Conservation (phyloP, 1,140 invertebrate genomes). For the Alviniconcha marisindica region DNA sequence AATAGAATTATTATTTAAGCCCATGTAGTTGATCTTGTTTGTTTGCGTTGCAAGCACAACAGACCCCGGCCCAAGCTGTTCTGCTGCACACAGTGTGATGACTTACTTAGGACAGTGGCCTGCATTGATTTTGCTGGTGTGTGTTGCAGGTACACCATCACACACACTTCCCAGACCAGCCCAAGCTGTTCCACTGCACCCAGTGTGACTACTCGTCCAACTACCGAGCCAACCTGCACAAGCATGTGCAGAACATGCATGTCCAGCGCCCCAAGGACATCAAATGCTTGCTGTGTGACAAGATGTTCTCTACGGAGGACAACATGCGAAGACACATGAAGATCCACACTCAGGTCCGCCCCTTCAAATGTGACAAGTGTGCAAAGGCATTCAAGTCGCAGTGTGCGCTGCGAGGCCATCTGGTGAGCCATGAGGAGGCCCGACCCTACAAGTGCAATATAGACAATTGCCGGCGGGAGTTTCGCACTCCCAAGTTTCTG, state of each 20-base stretch:
- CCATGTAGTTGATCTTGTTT: too few species aligned
- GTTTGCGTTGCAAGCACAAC: too few species aligned
- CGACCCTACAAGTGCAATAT: conserved; percentile 64
- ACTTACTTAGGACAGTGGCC: too few species aligned
- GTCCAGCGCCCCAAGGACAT: conserved; percentile 53
- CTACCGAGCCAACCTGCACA: conserved; percentile 69
- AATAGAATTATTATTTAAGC: too few species aligned
- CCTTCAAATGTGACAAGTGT: conserved; percentile 75
- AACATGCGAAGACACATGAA: conserved; percentile 75
- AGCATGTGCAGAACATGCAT: conserved; percentile 69
- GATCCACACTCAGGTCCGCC: conserved; percentile 67
- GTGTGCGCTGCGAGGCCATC: conserved; percentile 58
- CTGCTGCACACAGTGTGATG: too few species aligned
- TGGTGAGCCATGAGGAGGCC: conserved; percentile 55
- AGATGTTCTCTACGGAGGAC: conserved; percentile 66
- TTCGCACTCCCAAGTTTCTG: conserved; percentile 64
- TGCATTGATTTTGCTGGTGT: not conserved
- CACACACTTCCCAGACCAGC: conserved; percentile 59
- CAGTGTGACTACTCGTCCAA: conserved; percentile 66
- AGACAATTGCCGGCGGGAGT: conserved; percentile 64
- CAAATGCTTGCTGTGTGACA: conserved; percentile 64
- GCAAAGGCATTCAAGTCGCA: conserved; percentile 75
- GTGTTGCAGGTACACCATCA: conserved; percentile 58
- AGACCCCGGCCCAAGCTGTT: too few species aligned
- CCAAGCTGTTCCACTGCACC: conserved; percentile 63